Conservation (phyloP, 2,888 invertebrate genomes). For the Ennomos quercinarius region DNA sequence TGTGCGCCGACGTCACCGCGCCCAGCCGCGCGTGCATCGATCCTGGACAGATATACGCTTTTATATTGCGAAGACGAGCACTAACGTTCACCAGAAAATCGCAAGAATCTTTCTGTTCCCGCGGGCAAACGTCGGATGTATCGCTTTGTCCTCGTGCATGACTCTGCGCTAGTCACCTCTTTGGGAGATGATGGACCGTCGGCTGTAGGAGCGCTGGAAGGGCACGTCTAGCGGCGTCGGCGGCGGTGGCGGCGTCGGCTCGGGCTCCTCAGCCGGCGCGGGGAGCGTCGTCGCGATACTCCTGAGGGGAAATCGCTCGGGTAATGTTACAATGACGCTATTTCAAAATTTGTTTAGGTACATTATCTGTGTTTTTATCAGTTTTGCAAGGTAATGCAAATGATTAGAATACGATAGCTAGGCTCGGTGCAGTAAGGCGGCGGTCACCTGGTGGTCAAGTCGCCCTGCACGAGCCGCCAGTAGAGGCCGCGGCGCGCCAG, state of each 20-base stretch:
- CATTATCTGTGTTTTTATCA: too few species aligned
- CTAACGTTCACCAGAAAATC: too few species aligned
- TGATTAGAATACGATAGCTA: too few species aligned
- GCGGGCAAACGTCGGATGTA: too few species aligned
- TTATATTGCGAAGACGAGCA: too few species aligned
- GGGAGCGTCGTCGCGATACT: constrained; percentile 47
- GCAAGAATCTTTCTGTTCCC: too few species aligned
- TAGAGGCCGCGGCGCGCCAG: constrained; percentile 87
- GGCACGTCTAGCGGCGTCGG: background rate
- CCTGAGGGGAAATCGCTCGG: constrained; percentile 39
- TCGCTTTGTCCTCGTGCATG: background rate
- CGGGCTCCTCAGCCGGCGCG: constrained; percentile 20
- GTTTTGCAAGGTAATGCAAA: too few species aligned
- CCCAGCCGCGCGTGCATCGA: constrained; percentile 52
- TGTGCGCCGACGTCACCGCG: constrained; percentile 44
- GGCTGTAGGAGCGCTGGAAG: constrained; percentile 47
- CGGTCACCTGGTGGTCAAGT: constrained; percentile 77
- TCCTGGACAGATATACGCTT: too few species aligned
- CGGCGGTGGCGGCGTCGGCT: constrained; percentile 18
- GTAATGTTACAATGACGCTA: too few species aligned
- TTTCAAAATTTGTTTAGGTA: too few species aligned
- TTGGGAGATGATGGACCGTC: constrained; percentile 42
- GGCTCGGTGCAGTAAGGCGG: too few species aligned
- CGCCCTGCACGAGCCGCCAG: constrained; percentile 87
- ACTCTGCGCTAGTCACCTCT: constrained; percentile 14